phyloP scores from a whole-genome alignment of 2,888 invertebrate species.

The Drosophila mulleri region DNA sequence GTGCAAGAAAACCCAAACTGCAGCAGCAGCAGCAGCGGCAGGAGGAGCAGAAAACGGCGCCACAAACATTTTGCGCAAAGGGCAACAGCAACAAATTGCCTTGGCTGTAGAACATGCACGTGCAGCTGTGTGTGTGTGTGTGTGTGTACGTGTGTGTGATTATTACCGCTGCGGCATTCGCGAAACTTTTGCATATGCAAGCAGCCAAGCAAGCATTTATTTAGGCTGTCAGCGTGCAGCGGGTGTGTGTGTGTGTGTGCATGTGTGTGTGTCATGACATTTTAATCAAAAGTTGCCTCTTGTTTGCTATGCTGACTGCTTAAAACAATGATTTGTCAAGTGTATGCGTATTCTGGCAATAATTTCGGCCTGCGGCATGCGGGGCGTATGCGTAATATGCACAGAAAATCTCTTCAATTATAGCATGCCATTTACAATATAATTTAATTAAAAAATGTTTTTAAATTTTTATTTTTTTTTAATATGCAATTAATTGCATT shows the following conservation, averaged over 20 bases:
- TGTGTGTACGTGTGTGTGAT: constrained; percentile 24
- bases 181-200: constrained; percentile 53
- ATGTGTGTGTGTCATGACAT: constrained; percentile 52
- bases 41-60: constrained; percentile 25
- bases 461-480: not conserved
- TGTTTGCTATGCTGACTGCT: constrained; percentile 30
- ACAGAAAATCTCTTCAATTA: not conserved
- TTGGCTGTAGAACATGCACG: constrained; percentile 11
- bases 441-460: not conserved
- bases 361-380: constrained; percentile 3
- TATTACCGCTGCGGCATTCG: constrained; percentile 56
- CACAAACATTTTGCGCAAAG: constrained; percentile 71
- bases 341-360: not conserved
- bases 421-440: not conserved
- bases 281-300: constrained; percentile 75
- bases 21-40: constrained; percentile 18
- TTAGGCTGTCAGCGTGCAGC: not conserved
- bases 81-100: constrained; percentile 42
- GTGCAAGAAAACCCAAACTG: constrained; percentile 27
- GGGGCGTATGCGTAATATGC: constrained; percentile 6
- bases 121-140: not conserved
- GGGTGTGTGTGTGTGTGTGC: constrained; percentile 3
- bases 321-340: constrained; percentile 47
- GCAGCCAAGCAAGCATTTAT: constrained; percentile 15
- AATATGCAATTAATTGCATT: not conserved